These are phyloP conservation scores for Abrostola triplasia DNA, from an alignment of 2,888 invertebrate genomes.

Conservation along the genomic window DNA sequence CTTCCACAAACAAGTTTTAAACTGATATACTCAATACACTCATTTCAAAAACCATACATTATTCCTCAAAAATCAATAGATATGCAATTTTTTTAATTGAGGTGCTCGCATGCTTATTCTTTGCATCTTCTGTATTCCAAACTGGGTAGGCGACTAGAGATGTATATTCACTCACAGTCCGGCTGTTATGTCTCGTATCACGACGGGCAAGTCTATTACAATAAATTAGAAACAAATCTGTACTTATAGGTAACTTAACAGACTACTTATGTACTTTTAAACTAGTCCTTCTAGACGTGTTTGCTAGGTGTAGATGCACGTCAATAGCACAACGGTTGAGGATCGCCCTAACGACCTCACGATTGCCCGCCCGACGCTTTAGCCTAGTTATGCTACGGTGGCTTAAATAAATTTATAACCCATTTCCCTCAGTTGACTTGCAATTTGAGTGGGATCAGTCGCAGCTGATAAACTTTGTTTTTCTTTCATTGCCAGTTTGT, in stretches of 20 bases:
- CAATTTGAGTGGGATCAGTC: slow-evolving; percentile 35
- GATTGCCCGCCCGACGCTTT: neutral
- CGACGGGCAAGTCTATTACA: too few species aligned
- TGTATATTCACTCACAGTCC: too few species aligned
- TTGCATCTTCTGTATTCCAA: too few species aligned
- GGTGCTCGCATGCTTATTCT: too few species aligned
- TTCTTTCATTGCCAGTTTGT: slow-evolving; percentile 36
- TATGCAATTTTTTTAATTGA: too few species aligned
- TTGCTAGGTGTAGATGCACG: neutral
- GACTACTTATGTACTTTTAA: neutral
- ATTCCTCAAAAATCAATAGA: too few species aligned
- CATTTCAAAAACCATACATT: too few species aligned
- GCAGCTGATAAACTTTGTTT: slow-evolving; percentile 46
- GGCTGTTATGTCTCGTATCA: too few species aligned
- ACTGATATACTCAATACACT: neutral
- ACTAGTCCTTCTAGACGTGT: neutral
- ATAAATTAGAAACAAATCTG: too few species aligned
- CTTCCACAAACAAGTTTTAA: neutral
- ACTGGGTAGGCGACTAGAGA: too few species aligned
- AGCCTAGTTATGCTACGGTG: neutral
- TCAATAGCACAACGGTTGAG: neutral
- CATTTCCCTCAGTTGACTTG: slow-evolving; percentile 35
- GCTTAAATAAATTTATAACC: slow-evolving; percentile 13
- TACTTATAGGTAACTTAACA: too few species aligned
- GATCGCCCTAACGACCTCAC: slow-evolving; percentile 1